These are phyloP conservation scores for Chloebia gouldiae DNA, from an alignment of 2,113 vertebrate genomes.

Conservation along the genomic window DNA sequence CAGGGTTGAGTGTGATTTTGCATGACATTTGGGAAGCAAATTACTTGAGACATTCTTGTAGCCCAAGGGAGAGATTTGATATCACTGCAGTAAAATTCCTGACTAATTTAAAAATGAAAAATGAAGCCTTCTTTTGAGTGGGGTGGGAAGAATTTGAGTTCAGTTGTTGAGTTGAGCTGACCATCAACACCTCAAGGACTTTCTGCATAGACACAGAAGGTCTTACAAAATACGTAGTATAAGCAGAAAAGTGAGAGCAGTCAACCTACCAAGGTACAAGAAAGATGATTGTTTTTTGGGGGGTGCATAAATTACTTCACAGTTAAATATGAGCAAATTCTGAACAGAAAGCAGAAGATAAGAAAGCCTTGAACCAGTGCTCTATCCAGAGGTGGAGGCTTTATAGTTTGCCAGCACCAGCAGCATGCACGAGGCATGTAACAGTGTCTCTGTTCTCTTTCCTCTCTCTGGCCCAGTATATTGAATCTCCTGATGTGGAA, in stretches of 20 bases:
- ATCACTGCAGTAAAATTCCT: background rate
- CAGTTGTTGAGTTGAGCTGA: background rate
- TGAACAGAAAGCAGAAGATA: background rate
- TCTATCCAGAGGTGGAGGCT: background rate
- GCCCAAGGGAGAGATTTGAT: background rate
- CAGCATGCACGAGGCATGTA: background rate
- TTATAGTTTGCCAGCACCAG: background rate
- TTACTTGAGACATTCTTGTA: background rate
- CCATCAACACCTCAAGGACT: background rate
- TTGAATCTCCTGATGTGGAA: constrained; percentile 90
- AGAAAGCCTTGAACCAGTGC: background rate
- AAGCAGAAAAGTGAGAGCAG: background rate
- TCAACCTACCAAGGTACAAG: background rate
- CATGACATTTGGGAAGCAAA: constrained; percentile 15
- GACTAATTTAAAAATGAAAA: constrained; percentile 19
- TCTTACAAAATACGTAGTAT: background rate
- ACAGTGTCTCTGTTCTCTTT: background rate
- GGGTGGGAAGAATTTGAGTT: background rate
- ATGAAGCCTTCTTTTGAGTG: background rate
- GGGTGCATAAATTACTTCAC: background rate
- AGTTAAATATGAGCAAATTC: background rate
- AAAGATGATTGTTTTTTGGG: background rate
- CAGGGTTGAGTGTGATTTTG: background rate
- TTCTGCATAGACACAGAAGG: background rate
- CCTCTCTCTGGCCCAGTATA: constrained; percentile 72